Percentiles rank a stretch among this genome's conserved stretches.
phyloP scores from a whole-genome alignment of 1,140 invertebrate genomes.

The Drosophila micromelanica region DNA sequence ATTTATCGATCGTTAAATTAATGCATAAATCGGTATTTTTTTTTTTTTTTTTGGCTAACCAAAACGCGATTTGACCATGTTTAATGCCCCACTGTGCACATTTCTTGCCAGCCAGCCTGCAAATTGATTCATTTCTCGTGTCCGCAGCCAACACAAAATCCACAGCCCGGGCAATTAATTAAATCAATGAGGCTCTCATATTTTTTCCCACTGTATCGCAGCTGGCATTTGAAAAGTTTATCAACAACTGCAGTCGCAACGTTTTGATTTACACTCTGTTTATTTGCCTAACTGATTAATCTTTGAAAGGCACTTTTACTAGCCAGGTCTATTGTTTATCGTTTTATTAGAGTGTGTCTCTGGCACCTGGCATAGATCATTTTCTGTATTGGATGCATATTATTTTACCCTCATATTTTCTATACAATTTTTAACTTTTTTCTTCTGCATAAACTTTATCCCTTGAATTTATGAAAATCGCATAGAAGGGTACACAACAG shows the following conservation, averaged over 20 bases:
- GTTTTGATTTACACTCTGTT: slow-evolving; percentile 40
- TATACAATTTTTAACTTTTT: too few species aligned
- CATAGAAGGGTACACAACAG: background rate
- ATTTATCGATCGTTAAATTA: slow-evolving; percentile 73
- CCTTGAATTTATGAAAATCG: background rate
- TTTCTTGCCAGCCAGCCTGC: slow-evolving; percentile 2
- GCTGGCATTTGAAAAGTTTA: slow-evolving; percentile 9
- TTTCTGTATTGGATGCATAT: background rate
- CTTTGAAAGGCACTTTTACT: slow-evolving; percentile 21
- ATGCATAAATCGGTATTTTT: slow-evolving; percentile 47
- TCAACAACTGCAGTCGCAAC: slow-evolving; percentile 34
- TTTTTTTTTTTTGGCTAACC: background rate
- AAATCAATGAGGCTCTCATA: slow-evolving; percentile 7
- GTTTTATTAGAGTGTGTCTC: slow-evolving; percentile 23
- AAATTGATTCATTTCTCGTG: slow-evolving; percentile 57
- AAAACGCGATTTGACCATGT: slow-evolving; percentile 36
- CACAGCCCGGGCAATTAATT: slow-evolving; percentile 58
- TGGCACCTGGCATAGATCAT: too few species aligned
- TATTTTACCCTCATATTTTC: too few species aligned
- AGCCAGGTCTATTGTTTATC: slow-evolving; percentile 16
- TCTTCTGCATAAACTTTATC: too few species aligned
- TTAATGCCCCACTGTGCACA: slow-evolving; percentile 40
- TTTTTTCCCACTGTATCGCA: slow-evolving; percentile 62
- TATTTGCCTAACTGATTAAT: slow-evolving; percentile 70
- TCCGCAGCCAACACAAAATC: slow-evolving; percentile 35